Evolutionary conservation across 2,113 vertebrate species (phyloP).

Genomic region (Chamaea fasciata): DNA sequence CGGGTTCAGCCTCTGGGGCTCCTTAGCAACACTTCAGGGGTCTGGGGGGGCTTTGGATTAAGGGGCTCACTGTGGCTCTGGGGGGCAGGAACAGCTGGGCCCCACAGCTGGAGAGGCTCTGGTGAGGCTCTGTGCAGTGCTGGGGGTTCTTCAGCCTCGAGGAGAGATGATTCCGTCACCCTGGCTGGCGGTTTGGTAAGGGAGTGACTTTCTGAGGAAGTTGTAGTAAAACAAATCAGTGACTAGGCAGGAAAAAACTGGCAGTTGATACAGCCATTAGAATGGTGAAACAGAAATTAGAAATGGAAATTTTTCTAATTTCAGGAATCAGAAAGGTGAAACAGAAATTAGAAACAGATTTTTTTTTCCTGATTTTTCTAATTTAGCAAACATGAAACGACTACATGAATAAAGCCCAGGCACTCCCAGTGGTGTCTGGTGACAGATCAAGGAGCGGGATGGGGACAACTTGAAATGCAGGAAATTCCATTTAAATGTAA

Average conservation of each 20-base stretch:
- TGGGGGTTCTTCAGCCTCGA: neutral
- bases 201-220: no score
- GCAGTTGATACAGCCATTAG: no score
- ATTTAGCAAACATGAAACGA: no score
- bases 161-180: neutral
- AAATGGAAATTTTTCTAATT: no score
- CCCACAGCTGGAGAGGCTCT: neutral
- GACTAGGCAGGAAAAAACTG: no score
- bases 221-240: no score
- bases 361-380: no score
- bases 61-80: neutral
- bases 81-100: neutral
- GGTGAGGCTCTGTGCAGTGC: neutral
- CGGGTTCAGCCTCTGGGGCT: neutral
- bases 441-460: rapidly evolving
- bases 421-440: neutral
- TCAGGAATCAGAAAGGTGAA: no score
- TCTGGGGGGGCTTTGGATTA: neutral
- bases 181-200: no score
- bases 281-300: no score
- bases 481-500: neutral
- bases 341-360: no score
- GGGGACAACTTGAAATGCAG: neutral
- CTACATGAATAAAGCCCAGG: neutral
- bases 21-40: neutral